Conservation (phyloP, 2,888 invertebrate genomes). For the Dicyrtomina minuta region DNA sequence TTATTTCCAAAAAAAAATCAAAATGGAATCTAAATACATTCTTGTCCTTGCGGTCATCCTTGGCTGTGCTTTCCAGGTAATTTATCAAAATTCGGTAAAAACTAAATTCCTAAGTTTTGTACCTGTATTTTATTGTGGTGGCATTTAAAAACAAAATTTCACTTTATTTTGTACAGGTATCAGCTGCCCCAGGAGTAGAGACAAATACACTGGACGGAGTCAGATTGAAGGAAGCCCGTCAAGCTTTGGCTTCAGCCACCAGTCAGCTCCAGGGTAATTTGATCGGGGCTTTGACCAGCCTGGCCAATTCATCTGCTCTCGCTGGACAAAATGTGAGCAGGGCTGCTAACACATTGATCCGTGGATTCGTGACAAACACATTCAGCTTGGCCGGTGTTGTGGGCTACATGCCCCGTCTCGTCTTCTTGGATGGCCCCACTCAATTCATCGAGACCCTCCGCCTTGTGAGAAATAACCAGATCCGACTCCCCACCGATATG, state of each 20-base stretch:
- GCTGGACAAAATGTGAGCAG: constrained; percentile 49
- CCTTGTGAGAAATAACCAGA: constrained; percentile 49
- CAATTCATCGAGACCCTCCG: constrained; percentile 51
- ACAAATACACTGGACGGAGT: constrained; percentile 34
- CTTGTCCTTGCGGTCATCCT: too few species aligned
- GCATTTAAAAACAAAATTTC: too few species aligned
- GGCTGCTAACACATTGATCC: constrained; percentile 47
- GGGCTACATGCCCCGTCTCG: constrained; percentile 51
- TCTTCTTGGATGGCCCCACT: constrained; percentile 52
- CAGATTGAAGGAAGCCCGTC: constrained; percentile 43
- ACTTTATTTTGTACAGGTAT: too few species aligned
- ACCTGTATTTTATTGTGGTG: too few species aligned
- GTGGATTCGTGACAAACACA: constrained; percentile 47
- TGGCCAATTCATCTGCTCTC: constrained; percentile 46
- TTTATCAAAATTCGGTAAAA: too few species aligned
- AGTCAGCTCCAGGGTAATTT: constrained; percentile 45
- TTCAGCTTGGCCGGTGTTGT: constrained; percentile 47
- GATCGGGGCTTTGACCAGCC: constrained; percentile 38
- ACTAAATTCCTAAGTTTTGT: too few species aligned
- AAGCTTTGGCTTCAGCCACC: constrained; percentile 48
- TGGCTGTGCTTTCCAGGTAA: too few species aligned
- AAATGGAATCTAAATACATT: too few species aligned
- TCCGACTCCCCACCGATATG: constrained; percentile 49
- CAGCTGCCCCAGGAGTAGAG: too few species aligned
- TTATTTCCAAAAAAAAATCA: too few species aligned